phyloP scores from a whole-genome alignment of 1,140 invertebrate genomes.

The Halotydeus destructor region DNA sequence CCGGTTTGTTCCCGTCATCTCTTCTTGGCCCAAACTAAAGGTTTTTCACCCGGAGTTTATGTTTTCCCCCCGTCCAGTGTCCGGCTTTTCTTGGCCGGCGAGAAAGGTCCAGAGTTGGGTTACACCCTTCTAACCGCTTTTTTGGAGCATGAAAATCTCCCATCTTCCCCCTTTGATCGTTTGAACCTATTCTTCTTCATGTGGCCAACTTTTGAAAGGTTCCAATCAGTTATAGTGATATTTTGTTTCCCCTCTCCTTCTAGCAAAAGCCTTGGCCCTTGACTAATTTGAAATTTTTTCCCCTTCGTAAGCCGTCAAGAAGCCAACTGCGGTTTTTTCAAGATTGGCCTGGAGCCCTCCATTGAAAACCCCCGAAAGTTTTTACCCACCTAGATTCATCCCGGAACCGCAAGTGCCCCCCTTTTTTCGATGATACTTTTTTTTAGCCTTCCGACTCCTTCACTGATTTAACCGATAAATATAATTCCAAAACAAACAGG shows the following conservation, averaged over 20 bases:
- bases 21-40: no score
- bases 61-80: conserved; percentile 72
- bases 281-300: no score
- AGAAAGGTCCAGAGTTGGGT: no score
- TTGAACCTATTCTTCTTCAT: conserved; percentile 66
- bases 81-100: conserved; percentile 59
- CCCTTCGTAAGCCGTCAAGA: conserved; percentile 83
- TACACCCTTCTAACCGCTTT: no score
- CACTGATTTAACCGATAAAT: no score
- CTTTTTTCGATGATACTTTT: no score
- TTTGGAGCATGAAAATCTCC: conserved; percentile 79
- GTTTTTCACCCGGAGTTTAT: conserved; percentile 57
- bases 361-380: no score
- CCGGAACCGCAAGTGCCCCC: no score
- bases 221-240: conserved; percentile 63
- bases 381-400: no score
- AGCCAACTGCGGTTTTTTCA: conserved; percentile 48
- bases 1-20: conserved; percentile 76
- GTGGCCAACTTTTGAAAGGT: conserved; percentile 67
- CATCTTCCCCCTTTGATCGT: conserved; percentile 65
- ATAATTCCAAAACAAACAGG: no score
- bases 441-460: no score
- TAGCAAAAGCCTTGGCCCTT: conserved; percentile 53
- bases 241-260: conserved; percentile 35
- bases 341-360: conserved; percentile 36